Percentiles rank a stretch among this genome's conserved stretches.
Evolutionary conservation across 2,113 vertebrate species (phyloP).

Genomic region (Sinocyclocheilus anophthalmus): DNA sequence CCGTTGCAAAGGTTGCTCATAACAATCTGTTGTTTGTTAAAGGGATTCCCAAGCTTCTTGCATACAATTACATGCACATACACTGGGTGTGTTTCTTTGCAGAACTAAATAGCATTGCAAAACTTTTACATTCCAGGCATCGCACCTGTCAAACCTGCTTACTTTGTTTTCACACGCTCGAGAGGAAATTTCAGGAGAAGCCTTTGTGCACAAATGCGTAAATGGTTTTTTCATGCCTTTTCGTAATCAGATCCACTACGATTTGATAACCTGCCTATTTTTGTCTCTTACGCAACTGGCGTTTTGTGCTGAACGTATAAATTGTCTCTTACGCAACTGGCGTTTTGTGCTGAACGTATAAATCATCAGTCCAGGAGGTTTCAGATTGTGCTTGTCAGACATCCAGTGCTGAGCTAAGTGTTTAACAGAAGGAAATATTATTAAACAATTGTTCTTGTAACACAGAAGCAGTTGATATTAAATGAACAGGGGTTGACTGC

Average conservation of each 20-base stretch:
- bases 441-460: too few species aligned
- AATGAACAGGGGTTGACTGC: neutral
- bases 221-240: neutral
- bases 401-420: neutral
- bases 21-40: neutral
- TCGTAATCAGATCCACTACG: neutral
- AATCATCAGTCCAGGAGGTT: neutral
- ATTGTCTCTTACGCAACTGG: neutral
- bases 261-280: neutral
- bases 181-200: conserved; percentile 6
- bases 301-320: neutral
- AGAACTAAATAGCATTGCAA: neutral
- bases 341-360: neutral
- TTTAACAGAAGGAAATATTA: neutral
- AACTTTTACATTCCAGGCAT: neutral
- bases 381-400: neutral
- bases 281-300: neutral
- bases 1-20: neutral
- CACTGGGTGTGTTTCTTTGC: conserved; percentile 5
- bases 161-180: conserved; percentile 3
- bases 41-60: neutral
- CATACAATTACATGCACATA: conserved; percentile 41
- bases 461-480: neutral
- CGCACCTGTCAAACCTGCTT: conserved; percentile 1
- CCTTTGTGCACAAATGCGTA: neutral